phyloP scores from a whole-genome alignment of 2,888 invertebrate species.

The Aphidius colemani region DNA sequence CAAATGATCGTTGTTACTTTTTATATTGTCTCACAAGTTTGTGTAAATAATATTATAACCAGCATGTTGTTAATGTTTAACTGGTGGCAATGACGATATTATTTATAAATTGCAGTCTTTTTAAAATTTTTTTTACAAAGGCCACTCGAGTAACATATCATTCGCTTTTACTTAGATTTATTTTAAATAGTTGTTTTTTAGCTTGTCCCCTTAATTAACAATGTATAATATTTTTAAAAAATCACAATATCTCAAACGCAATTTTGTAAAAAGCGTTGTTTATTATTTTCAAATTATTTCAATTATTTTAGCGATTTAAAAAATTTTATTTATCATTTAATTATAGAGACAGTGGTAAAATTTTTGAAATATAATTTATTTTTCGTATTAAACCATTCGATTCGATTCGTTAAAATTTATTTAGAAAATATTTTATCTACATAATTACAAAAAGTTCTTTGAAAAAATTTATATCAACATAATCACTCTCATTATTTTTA shows the following conservation, averaged over 20 bases:
- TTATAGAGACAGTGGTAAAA: slow-evolving; percentile 27
- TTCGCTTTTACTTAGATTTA: slow-evolving; percentile 12
- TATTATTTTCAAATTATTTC: slow-evolving; percentile 20
- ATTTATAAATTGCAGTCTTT: slow-evolving; percentile 54
- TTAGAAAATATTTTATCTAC: slow-evolving; percentile 37
- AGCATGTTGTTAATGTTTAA: slow-evolving; percentile 18
- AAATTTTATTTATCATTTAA: slow-evolving; percentile 32
- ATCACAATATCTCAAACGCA: slow-evolving; percentile 38
- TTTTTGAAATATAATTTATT: slow-evolving; percentile 32
- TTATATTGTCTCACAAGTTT: slow-evolving; percentile 31
- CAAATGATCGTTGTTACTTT: background rate
- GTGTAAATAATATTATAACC: slow-evolving; percentile 10
- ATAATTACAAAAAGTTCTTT: slow-evolving; percentile 35
- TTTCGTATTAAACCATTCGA: slow-evolving; percentile 10
- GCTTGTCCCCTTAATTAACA: slow-evolving; percentile 25
- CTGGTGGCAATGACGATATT: slow-evolving; percentile 29
- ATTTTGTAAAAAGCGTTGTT: slow-evolving; percentile 3
- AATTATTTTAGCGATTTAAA: slow-evolving; percentile 14
- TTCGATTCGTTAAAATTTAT: slow-evolving; percentile 30
- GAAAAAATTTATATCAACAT: slow-evolving; percentile 34
- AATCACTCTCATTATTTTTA: background rate
- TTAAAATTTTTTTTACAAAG: slow-evolving; percentile 42
- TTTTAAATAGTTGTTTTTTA: slow-evolving; percentile 8
- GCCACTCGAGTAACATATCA: slow-evolving; percentile 46
- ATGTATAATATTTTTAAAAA: slow-evolving; percentile 34